Percentiles rank a stretch among this genome's conserved stretches.
phyloP scores from a whole-genome alignment of 37 sponge, comb jelly and placozoan genomes.

The Tethya wilhelma region DNA sequence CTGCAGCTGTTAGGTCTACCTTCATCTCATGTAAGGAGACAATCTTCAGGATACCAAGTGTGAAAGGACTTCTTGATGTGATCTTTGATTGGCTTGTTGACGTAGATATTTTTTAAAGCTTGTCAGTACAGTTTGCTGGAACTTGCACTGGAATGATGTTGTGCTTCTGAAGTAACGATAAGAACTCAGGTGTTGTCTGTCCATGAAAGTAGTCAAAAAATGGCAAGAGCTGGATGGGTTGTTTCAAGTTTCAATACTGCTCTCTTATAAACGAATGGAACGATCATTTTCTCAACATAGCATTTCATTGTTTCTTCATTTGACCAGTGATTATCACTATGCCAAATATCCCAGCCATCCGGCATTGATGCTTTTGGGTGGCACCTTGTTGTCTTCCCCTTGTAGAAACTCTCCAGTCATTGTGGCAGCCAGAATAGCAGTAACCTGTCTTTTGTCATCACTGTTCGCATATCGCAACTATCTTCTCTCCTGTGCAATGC shows the following conservation, averaged over 20 bases:
- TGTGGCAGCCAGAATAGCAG: constrained; percentile 22
- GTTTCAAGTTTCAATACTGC: constrained; percentile 2
- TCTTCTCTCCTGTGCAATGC: constrained; percentile 12
- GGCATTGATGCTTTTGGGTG: constrained; percentile 39
- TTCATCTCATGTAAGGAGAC: constrained; percentile 15
- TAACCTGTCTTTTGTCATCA: constrained; percentile 30
- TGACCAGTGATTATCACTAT: constrained; percentile 50
- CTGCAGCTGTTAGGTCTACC: constrained; percentile 18
- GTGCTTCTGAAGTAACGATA: constrained; percentile 2
- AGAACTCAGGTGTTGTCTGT: constrained; percentile 25
- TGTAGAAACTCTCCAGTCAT: constrained; percentile 19
- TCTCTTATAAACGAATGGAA: constrained; percentile 22
- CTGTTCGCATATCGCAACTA: not conserved
- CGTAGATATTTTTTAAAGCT: constrained; percentile 19
- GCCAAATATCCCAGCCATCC: constrained; percentile 37
- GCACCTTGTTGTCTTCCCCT: constrained; percentile 17
- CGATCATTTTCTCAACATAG: constrained; percentile 25
- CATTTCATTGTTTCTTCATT: constrained; percentile 37
- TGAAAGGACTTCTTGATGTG: constrained; percentile 23
- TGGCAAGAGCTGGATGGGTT: constrained; percentile 11
- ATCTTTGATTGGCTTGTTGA: constrained; percentile 42
- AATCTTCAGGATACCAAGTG: constrained; percentile 34
- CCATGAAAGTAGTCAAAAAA: constrained; percentile 31
- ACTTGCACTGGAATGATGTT: constrained; percentile 18
- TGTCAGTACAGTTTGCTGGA: constrained; percentile 38